Conservation (phyloP, 2,888 invertebrate genomes). For the Callyntrura sp. region DNA sequence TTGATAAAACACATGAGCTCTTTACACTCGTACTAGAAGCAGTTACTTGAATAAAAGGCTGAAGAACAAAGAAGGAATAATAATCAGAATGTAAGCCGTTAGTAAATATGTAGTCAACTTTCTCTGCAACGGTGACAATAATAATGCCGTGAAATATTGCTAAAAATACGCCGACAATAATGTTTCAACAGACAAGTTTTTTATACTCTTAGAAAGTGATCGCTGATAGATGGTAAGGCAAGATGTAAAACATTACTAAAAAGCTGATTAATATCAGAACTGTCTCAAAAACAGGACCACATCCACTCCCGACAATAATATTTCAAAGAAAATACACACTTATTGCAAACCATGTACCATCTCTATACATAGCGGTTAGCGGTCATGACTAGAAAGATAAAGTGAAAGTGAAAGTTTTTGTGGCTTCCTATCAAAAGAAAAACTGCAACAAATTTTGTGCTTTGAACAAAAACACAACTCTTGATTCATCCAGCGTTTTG, state of each 20-base stretch:
- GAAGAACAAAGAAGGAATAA: constrained; percentile 44
- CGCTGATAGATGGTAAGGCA: constrained; percentile 1
- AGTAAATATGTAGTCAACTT: background rate
- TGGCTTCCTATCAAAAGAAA: constrained; percentile 24
- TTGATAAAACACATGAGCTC: constrained; percentile 61
- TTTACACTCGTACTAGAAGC: constrained; percentile 44
- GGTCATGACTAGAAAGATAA: constrained; percentile 13
- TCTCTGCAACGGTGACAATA: constrained; percentile 57
- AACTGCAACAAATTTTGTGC: constrained; percentile 23
- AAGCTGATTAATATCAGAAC: background rate
- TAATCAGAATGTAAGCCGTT: constrained; percentile 22
- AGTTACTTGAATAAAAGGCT: constrained; percentile 46
- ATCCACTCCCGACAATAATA: constrained; percentile 17
- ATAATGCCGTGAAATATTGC: constrained; percentile 27
- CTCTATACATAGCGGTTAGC: background rate
- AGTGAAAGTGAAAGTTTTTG: constrained; percentile 66
- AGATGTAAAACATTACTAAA: background rate
- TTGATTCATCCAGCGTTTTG: background rate
- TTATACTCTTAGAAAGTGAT: constrained; percentile 23
- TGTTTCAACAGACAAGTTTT: constrained; percentile 1
- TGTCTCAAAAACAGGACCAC: background rate
- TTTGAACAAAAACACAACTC: background rate
- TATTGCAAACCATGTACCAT: background rate
- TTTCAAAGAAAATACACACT: background rate
- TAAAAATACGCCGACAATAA: constrained; percentile 39